These are phyloP conservation scores for Neotragus moschatus DNA, from an alignment of 2,113 vertebrate genomes.

Conservation along the genomic window DNA sequence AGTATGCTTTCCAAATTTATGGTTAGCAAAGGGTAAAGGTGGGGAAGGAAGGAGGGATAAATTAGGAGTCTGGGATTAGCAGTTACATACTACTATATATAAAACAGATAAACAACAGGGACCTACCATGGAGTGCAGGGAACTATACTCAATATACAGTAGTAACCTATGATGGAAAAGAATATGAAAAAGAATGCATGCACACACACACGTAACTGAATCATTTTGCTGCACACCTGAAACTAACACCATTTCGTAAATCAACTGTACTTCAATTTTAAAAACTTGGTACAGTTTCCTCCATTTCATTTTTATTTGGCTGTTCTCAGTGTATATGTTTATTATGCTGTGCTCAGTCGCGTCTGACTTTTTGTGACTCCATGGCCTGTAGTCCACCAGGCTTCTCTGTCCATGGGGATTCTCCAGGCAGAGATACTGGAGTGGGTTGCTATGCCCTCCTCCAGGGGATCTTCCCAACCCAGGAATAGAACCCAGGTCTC, in stretches of 20 bases:
- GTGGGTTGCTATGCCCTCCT: not conserved
- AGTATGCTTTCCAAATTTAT: not conserved
- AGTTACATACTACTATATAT: not conserved
- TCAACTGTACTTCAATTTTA: not conserved
- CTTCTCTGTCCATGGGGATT: not conserved
- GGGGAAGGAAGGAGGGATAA: not conserved
- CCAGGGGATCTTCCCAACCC: not conserved
- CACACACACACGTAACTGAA: not conserved
- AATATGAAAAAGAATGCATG: not conserved
- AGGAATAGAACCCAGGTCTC: not conserved
- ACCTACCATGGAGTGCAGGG: not conserved
- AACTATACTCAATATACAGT: not conserved
- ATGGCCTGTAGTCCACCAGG: not conserved
- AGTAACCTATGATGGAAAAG: not conserved
- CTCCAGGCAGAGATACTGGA: not conserved
- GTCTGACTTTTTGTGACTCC: not conserved
- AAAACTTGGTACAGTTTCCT: not conserved
- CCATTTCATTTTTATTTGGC: not conserved
- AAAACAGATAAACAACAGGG: not conserved
- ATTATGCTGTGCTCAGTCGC: not conserved
- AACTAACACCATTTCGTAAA: not conserved
- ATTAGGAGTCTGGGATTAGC: not conserved
- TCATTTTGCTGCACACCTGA: not conserved
- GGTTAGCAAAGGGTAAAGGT: not conserved
- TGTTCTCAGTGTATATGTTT: not conserved